Percentiles rank a stretch among this genome's conserved stretches.
Evolutionary conservation across 2,797 vertebrate genomes (phyloP).

Genomic region (Catamblyrhynchus diadema): DNA sequence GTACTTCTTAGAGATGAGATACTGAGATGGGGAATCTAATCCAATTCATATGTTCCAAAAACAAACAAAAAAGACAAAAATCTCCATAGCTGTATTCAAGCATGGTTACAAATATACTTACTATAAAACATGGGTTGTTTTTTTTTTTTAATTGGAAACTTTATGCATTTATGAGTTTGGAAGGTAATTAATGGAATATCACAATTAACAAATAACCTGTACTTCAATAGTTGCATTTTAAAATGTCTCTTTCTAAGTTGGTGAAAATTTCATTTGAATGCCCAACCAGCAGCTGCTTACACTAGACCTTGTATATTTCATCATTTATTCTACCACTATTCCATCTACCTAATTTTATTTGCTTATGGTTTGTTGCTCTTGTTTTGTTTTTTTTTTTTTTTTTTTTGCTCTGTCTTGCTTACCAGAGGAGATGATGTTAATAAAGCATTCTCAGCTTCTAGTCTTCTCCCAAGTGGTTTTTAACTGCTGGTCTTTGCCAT

Average conservation of each 20-base stretch:
- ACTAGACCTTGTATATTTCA: not conserved
- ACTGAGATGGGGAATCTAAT: not conserved
- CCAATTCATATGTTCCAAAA: not conserved
- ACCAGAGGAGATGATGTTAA: not conserved
- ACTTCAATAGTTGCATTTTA: not conserved
- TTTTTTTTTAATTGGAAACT: not conserved
- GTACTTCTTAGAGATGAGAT: not conserved
- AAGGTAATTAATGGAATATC: not conserved
- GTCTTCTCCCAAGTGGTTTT: not conserved
- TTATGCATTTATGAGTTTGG: not conserved
- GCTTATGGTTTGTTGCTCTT: not conserved
- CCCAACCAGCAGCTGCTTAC: not conserved
- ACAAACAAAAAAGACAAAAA: not conserved
- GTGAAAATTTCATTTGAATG: not conserved
- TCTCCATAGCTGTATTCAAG: not conserved
- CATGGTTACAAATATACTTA: not conserved
- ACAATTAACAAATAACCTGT: not conserved
- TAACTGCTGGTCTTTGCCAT: not conserved
- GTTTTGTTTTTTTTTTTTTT: fast-evolving
- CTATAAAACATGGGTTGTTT: not conserved
- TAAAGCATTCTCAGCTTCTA: not conserved
- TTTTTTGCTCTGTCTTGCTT: not conserved
- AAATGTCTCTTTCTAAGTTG: not conserved
- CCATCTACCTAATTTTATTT: not conserved
- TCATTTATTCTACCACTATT: not conserved